Base-by-base conservation (phyloP, 2,113 vertebrate genomes). In the Heptranchias perlo region DNA sequence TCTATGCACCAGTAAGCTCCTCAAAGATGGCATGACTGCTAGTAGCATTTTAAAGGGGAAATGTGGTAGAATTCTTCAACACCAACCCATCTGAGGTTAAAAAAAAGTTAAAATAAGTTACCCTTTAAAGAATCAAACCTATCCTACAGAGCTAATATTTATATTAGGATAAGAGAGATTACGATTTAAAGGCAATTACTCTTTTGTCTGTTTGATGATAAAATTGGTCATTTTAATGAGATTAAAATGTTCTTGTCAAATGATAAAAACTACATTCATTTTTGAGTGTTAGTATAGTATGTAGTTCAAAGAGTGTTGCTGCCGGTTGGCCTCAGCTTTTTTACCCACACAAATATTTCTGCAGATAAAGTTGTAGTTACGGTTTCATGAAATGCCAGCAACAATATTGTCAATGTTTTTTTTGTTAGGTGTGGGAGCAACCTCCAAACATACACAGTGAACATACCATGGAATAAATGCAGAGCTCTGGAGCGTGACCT, bases 401-500 rank as follows among this genome's bases (percentile, higher is more conserved):
- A 95, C 94, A 95, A 95, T 95, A 95, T 95, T 73, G 94, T 95
- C 44, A 67, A 47, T 95, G 44, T 67, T 94, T 95, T 44, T 16
- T 69, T 49, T 1, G 64, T 95, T 69, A 3, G 39, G n/a, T n/a
- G 10, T 44, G 61, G 64, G 93, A 95, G 25, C 93, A 67, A 23
- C 44, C 44, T 95, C 39, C 64, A 95, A 49, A 89, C 86, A 25
- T 52, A 47, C 89, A 25, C 0, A 58, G 23, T 28, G 5, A 39
- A 52, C 47, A 14, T 73, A 52, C 64, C 47, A 64, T 31, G 13
- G 25, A 49, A 44, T 31, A 69, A n/a, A 62, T 62, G 89, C 58
- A 93, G 21, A 93, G 39, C n/a, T 78, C 76, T 82, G 18, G 18
- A 82, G 58, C 39, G 14, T 39, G 35, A 35, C 35, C n/a, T 93